Evolutionary conservation across 2,797 vertebrate species (phyloP).

Genomic region (Lepidocolaptes lacrymiger): DNA sequence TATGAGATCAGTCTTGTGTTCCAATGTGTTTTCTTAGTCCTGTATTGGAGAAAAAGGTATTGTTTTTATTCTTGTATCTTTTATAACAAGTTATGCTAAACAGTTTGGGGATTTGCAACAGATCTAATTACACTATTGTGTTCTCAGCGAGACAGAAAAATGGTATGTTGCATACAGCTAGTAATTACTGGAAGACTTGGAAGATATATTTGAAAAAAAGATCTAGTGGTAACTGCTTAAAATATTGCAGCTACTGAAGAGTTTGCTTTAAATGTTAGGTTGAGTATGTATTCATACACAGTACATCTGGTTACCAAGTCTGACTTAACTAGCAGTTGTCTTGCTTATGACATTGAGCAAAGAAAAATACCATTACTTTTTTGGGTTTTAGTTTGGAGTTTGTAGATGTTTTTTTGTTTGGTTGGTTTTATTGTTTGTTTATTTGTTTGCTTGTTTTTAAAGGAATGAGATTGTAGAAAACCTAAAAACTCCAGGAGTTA

Average conservation of each 20-base stretch:
- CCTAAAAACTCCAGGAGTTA: not conserved
- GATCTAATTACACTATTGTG: slow-evolving; percentile 33
- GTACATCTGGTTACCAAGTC: not conserved
- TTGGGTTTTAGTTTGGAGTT: not conserved
- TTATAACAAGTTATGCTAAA: not conserved
- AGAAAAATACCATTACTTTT: not conserved
- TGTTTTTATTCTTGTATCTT: not conserved
- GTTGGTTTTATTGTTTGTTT: too few species aligned
- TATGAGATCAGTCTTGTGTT: not conserved
- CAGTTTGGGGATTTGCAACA: not conserved
- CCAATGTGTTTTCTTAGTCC: not conserved
- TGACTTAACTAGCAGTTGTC: not conserved
- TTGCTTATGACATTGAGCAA: not conserved
- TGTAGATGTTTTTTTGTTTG: rapidly evolving
- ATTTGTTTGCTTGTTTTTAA: not conserved
- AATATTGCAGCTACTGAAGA: slow-evolving; percentile 19
- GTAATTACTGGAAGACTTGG: slow-evolving; percentile 60
- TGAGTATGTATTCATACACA: not conserved
- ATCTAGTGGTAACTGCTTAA: slow-evolving; percentile 15
- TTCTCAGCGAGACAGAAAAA: slow-evolving; percentile 63
- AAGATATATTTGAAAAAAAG: slow-evolving; percentile 39
- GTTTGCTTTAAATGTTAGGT: slow-evolving; percentile 46
- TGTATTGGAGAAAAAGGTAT: not conserved
- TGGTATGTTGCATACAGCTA: slow-evolving; percentile 18
- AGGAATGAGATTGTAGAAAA: not conserved